Conservation (phyloP, 2,113 vertebrate genomes). For the Marmota monax region DNA sequence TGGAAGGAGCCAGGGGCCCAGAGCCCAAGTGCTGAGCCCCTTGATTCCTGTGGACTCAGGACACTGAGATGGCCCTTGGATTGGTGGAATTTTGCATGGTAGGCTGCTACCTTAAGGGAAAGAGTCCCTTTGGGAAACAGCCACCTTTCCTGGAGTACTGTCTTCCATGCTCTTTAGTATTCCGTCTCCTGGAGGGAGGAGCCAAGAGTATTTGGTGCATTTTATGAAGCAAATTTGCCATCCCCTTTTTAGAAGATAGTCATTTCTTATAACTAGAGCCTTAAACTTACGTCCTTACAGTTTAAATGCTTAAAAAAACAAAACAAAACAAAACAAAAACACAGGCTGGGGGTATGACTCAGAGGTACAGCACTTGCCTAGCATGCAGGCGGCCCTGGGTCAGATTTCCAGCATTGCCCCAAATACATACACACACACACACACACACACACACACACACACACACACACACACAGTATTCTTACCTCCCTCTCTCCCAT, state of each 20-base stretch:
- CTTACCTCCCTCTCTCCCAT: too few species aligned
- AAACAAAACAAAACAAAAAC: not conserved
- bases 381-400: too few species aligned
- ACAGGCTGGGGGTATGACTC: too few species aligned
- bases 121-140: not conserved
- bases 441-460: too few species aligned
- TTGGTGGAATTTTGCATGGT: not conserved
- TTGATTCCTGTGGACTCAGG: not conserved
- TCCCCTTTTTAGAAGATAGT: too few species aligned
- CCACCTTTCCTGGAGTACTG: not conserved
- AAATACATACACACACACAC: too few species aligned
- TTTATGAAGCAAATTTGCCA: not conserved
- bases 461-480: too few species aligned
- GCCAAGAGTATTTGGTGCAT: not conserved
- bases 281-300: not conserved
- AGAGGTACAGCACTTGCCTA: too few species aligned
- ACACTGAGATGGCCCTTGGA: not conserved
- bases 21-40: not conserved
- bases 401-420: too few species aligned
- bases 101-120: too few species aligned
- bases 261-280: not conserved
- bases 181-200: not conserved
- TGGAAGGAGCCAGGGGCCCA: not conserved
- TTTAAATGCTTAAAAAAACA: not conserved
- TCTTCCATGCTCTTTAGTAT: fast-evolving